Conservation (phyloP, 1,140 invertebrate species). For the Mya arenaria region DNA sequence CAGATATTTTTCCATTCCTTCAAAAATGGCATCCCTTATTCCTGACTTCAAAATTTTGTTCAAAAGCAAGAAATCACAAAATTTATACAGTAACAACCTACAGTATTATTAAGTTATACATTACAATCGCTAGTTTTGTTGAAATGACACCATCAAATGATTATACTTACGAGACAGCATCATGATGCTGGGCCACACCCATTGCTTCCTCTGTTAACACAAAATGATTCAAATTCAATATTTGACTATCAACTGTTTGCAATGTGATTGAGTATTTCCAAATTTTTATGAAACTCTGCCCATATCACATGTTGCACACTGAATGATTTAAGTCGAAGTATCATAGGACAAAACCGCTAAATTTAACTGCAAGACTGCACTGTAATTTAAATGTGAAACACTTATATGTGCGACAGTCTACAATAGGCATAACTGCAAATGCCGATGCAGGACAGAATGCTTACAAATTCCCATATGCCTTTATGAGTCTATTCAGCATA, state of each 20-base stretch:
- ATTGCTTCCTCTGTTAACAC: constrained; percentile 80
- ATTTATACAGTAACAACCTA: background rate
- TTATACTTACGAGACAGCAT: constrained; percentile 83
- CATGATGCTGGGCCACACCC: constrained; percentile 96
- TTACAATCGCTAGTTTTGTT: background rate
- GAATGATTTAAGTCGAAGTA: too few relatives aligned
- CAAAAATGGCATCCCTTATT: background rate
- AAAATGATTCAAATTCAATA: background rate
- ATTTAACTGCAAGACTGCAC: background rate
- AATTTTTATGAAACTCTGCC: background rate
- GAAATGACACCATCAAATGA: background rate
- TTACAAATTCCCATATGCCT: too few relatives aligned
- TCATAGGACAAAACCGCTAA: too few relatives aligned
- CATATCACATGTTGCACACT: background rate
- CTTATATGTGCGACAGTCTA: too few relatives aligned
- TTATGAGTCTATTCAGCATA: too few relatives aligned
- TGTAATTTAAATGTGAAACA: background rate
- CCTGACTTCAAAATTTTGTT: background rate
- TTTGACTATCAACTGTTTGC: background rate
- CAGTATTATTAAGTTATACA: background rate
- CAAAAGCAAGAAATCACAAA: background rate
- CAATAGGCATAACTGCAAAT: too few relatives aligned
- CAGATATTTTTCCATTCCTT: background rate
- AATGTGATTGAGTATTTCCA: background rate
- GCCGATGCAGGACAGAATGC: too few relatives aligned